phyloP scores from a whole-genome alignment of 2,113 vertebrate species.

The Sminthopsis crassicaudata region DNA sequence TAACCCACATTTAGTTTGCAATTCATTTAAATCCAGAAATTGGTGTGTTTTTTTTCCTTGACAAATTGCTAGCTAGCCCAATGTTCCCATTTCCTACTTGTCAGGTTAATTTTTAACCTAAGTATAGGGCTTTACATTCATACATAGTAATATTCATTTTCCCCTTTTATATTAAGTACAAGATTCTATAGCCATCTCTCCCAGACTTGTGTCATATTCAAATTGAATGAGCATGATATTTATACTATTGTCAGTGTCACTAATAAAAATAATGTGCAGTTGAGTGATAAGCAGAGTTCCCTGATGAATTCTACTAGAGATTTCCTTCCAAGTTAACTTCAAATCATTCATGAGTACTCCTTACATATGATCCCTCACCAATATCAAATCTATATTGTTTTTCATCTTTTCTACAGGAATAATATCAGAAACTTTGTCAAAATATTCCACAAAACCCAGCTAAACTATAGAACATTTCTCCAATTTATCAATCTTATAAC shows the following conservation, averaged over 20 bases:
- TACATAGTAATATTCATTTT: background rate
- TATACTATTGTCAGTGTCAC: no score
- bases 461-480: no score
- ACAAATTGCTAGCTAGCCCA: background rate
- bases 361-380: no score
- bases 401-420: background rate
- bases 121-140: background rate
- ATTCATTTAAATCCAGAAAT: background rate
- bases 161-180: background rate
- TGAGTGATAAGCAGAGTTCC: no score
- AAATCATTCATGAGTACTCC: no score
- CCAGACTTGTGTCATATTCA: background rate
- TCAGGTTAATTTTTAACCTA: background rate
- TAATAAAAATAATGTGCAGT: no score
- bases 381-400: background rate
- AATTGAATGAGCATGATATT: background rate
- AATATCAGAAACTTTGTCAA: background rate
- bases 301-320: no score
- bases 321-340: no score
- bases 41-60: background rate
- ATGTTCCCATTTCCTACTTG: background rate
- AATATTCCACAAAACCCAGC: no score
- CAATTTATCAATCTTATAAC: background rate
- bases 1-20: background rate
- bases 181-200: background rate